phyloP scores from a whole-genome alignment of 2,888 invertebrate genomes.

The Baccha elongata region DNA sequence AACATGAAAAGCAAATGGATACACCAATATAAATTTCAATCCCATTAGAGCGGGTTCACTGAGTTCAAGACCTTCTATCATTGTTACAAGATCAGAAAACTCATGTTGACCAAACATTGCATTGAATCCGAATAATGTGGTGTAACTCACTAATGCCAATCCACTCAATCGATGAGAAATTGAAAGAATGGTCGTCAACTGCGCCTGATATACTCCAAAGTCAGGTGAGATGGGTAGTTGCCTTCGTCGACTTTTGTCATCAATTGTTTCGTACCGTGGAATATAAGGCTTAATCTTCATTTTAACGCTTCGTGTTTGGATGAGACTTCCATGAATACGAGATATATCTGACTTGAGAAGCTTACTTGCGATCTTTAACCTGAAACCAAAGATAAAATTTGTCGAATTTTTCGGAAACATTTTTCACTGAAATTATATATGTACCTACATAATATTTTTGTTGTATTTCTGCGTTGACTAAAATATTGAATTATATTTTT shows the following conservation, averaged over 20 bases:
- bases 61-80: slow-evolving; percentile 43
- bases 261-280: slow-evolving; percentile 11
- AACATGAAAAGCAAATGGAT: slow-evolving; percentile 42
- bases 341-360: neutral
- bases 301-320: slow-evolving; percentile 3
- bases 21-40: slow-evolving; percentile 26
- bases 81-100: slow-evolving; percentile 17
- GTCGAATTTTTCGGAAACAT: too few species aligned
- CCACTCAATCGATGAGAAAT: slow-evolving; percentile 49
- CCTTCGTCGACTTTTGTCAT: slow-evolving; percentile 8
- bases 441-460: too few species aligned
- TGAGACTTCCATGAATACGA: neutral
- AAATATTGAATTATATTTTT: too few species aligned
- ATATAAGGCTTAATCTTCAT: slow-evolving; percentile 16
- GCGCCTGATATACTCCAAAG: slow-evolving; percentile 37
- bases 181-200: slow-evolving; percentile 50
- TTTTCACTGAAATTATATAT: too few species aligned
- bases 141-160: slow-evolving; percentile 5
- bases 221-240: slow-evolving; percentile 33
- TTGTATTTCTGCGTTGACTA: too few species aligned
- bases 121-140: slow-evolving; percentile 8
- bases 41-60: neutral
- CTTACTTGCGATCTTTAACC: neutral
- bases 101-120: slow-evolving; percentile 29
- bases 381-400: too few species aligned